phyloP scores from a whole-genome alignment of 2,888 invertebrate genomes.

The Megaustenia siamemsis region DNA sequence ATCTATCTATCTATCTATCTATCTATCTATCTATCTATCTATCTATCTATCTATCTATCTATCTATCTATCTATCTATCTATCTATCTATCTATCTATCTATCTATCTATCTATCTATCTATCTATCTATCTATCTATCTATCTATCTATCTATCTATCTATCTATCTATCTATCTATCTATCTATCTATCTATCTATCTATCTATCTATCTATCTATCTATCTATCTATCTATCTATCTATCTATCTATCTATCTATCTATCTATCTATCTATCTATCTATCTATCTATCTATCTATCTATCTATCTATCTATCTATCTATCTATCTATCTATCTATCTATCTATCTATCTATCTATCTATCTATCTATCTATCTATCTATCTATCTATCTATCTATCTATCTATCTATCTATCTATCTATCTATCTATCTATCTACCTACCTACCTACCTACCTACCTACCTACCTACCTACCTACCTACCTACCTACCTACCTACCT shows the following conservation, averaged over 20 bases:
- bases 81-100: conserved; percentile 27
- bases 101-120: not conserved
- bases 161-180: conserved; percentile 22
- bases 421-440: not conserved
- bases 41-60: not conserved
- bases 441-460: not conserved
- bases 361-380: conserved; percentile 22
- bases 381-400: conserved; percentile 13
- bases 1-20: conserved; percentile 8
- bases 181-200: conserved; percentile 22
- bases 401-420: conserved; percentile 1
- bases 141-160: conserved; percentile 10
- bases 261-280: not conserved
- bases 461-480: not conserved
- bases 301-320: not conserved
- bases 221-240: conserved; percentile 4
- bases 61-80: not conserved
- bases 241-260: conserved; percentile 1
- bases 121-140: not conserved
- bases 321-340: conserved; percentile 22
- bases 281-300: not conserved
- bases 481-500: not conserved
- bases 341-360: conserved; percentile 22
- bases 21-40: not conserved
- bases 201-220: conserved; percentile 22